These are phyloP conservation scores for Incurvaria masculella DNA, from an alignment of 2,888 invertebrate species.

Conservation along the genomic window DNA sequence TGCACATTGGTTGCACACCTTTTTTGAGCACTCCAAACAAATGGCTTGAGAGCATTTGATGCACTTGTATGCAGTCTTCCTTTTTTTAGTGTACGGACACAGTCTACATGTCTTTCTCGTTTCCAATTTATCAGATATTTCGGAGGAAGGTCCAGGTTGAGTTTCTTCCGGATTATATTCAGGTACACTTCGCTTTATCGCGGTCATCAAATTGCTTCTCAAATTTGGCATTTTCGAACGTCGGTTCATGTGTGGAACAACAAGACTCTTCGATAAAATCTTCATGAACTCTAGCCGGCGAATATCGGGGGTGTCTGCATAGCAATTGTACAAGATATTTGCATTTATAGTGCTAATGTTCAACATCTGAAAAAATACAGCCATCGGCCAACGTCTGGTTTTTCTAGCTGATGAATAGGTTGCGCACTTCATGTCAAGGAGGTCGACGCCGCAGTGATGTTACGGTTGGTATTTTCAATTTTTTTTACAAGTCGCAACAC, in stretches of 20 bases:
- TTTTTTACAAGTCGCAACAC: not conserved
- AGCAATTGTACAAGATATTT: not conserved
- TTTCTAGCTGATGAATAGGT: not conserved
- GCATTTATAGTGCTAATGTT: not conserved
- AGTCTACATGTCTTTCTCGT: not conserved
- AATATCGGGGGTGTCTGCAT: not conserved
- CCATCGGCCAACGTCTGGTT: not conserved
- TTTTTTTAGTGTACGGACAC: slow-evolving; percentile 1
- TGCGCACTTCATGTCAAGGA: not conserved
- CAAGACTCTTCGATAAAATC: not conserved
- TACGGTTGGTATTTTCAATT: not conserved
- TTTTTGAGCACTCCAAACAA: slow-evolving; percentile 2
- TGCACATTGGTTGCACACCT: slow-evolving; percentile 1
- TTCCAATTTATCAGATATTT: slow-evolving; percentile 1
- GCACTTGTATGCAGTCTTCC: slow-evolving; percentile 1
- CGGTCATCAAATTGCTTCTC: not conserved
- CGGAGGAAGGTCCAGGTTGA: slow-evolving; percentile 1
- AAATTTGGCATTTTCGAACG: not conserved
- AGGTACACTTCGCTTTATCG: slow-evolving; percentile 1
- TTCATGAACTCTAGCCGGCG: not conserved
- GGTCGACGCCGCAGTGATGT: not conserved
- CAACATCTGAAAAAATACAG: slow-evolving; percentile 1
- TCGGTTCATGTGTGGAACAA: not conserved
- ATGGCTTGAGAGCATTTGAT: slow-evolving; percentile 1
- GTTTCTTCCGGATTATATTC: not conserved